Percentiles rank a stretch among this genome's conserved stretches.
Evolutionary conservation across 1,140 invertebrate species (phyloP).

Genomic region (Bombus difficillimus): DNA sequence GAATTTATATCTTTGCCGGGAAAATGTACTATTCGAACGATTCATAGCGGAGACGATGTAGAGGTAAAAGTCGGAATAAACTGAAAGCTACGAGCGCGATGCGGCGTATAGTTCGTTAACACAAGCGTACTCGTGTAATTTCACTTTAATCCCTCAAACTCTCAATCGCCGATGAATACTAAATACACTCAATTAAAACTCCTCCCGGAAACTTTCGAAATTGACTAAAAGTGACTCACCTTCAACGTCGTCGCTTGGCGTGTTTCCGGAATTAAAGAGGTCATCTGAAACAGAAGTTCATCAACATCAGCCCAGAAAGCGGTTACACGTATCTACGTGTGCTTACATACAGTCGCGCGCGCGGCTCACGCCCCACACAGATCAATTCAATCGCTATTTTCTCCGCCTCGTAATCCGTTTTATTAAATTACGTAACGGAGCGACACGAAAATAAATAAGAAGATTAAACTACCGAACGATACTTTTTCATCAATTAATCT

Average conservation of each 20-base stretch:
- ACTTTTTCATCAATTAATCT: neutral
- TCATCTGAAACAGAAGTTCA: conserved; percentile 73
- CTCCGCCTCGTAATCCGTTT: conserved; percentile 25
- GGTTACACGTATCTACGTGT: neutral
- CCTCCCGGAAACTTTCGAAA: conserved; percentile 50
- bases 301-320: conserved; percentile 1
- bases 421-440: conserved; percentile 29
- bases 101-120: conserved; percentile 34
- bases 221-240: conserved; percentile 73
- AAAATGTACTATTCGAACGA: neutral
- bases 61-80: neutral
- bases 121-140: conserved; percentile 53
- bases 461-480: neutral
- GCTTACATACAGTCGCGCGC: neutral
- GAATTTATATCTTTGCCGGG: neutral
- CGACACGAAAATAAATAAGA: neutral
- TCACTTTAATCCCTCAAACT: conserved; percentile 71
- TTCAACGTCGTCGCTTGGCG: conserved; percentile 55
- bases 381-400: conserved; percentile 58
- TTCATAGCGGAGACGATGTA: neutral
- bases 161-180: conserved; percentile 70
- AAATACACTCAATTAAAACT: conserved; percentile 73
- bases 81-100: neutral
- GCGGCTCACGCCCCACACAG: conserved; percentile 20
- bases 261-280: conserved; percentile 71